phyloP scores from a whole-genome alignment of 2,113 vertebrate genomes.

The Caretta caretta region DNA sequence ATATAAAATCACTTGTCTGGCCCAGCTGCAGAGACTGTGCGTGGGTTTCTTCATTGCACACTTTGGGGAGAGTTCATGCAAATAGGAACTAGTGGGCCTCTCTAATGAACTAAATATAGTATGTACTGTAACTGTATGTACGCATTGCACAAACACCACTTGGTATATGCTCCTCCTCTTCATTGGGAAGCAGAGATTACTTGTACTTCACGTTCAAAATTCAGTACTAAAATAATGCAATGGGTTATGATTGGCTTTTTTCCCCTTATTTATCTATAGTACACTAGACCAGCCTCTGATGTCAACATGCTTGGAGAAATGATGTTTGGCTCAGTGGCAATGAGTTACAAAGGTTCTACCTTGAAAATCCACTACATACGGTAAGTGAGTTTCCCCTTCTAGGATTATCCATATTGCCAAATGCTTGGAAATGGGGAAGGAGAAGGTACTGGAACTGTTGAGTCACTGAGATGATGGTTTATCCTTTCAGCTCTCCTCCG shows the following conservation, averaged over 20 bases:
- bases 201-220: neutral
- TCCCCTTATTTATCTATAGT: slow-evolving; percentile 67
- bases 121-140: neutral
- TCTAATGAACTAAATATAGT: neutral
- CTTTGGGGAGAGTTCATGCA: neutral
- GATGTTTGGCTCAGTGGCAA: slow-evolving; percentile 91
- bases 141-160: neutral
- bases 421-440: neutral
- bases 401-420: neutral
- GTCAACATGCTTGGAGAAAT: slow-evolving; percentile 91
- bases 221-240: neutral
- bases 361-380: slow-evolving; percentile 91
- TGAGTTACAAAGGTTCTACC: slow-evolving; percentile 90
- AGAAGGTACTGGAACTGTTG: neutral
- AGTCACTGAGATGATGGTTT: slow-evolving; percentile 40
- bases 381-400: slow-evolving; percentile 72
- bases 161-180: neutral
- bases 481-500: slow-evolving; percentile 85
- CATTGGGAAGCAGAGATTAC: neutral
- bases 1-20: neutral
- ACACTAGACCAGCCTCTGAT: slow-evolving; percentile 88
- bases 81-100: neutral
- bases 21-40: neutral
- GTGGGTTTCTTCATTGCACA: neutral
- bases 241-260: neutral